Conservation (phyloP, 2,113 vertebrate genomes). For the Ameiurus melas region DNA sequence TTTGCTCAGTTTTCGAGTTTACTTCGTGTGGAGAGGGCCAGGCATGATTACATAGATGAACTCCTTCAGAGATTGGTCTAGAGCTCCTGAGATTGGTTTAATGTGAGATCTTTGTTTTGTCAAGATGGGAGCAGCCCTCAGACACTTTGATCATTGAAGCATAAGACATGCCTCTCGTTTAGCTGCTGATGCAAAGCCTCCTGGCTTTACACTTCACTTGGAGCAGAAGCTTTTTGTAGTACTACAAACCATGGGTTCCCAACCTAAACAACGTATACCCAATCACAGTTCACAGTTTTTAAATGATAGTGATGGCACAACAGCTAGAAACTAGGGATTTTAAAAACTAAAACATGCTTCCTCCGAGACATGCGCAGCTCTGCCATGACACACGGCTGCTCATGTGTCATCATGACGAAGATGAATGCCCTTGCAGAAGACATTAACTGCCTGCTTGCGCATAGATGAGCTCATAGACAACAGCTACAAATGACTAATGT, state of each 20-base stretch:
- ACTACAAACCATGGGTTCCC: background rate
- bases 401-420: background rate
- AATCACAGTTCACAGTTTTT: background rate
- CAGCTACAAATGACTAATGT: background rate
- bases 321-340: background rate
- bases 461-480: background rate
- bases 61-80: constrained; percentile 9
- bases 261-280: background rate
- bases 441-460: background rate
- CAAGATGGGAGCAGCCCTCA: constrained; percentile 22
- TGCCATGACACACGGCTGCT: background rate
- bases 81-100: constrained; percentile 46
- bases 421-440: background rate
- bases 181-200: constrained; percentile 10
- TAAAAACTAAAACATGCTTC: background rate
- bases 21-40: constrained; percentile 22
- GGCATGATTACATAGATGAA: constrained; percentile 45
- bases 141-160: constrained; percentile 11
- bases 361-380: background rate
- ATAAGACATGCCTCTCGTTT: background rate
- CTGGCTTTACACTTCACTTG: constrained; percentile 1
- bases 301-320: no score
- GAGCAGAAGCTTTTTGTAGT: constrained; percentile 4
- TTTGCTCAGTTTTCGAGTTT: constrained; percentile 29
- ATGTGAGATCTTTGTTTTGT: constrained; percentile 48